Evolutionary conservation across 1,140 invertebrate species (phyloP), one percentile per base, ranked within the genome.

Genomic region (Drosophila orena): DNA sequence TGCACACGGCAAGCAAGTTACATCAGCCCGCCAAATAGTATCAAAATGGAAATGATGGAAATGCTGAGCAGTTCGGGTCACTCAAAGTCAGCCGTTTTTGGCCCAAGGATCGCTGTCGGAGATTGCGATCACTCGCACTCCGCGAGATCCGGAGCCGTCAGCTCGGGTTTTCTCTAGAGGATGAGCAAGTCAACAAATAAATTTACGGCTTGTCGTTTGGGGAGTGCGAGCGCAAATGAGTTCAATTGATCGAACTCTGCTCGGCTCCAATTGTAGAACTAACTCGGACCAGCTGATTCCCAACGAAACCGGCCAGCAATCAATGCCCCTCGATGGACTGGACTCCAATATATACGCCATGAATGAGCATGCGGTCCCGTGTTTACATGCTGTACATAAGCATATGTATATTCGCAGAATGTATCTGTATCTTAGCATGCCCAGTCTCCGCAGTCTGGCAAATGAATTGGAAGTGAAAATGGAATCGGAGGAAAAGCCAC

Each of bases 231-330:
- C 47, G 56, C 60, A 64, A 86, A 75, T 68, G 78, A 81, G 65
- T 52, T 88, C 78, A 86, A 86, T 86, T 86, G 83, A 88, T 68
- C 64, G 12, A 64, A 64, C 55, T 64, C 61, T 64, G 60, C 27
- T 11, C 27, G 40, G 57, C 64, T 66, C 61, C 77, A 81, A 71
- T 86, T 86, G 55, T 57, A 11, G 58, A 86, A 81, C 78, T 76
- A 81, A 81, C 85, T 85, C 50, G 77, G 64, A 77, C 84, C 72
- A 89, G 83, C 76, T 88, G 72, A 89, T 77, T 77, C 84, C 81
- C 79, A 83, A 79, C 57, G 42, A 79, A 89, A 88, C 83, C 66
- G 78, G 75, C 69, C 35, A 24, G 40, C 84, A 86, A 88, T 76
- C 69, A 64, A 74, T 69, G 57, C 61, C 70, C 59, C 58, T 43